Conservation (phyloP, 2,797 vertebrate genomes). For the Bucorvus abyssinicus region DNA sequence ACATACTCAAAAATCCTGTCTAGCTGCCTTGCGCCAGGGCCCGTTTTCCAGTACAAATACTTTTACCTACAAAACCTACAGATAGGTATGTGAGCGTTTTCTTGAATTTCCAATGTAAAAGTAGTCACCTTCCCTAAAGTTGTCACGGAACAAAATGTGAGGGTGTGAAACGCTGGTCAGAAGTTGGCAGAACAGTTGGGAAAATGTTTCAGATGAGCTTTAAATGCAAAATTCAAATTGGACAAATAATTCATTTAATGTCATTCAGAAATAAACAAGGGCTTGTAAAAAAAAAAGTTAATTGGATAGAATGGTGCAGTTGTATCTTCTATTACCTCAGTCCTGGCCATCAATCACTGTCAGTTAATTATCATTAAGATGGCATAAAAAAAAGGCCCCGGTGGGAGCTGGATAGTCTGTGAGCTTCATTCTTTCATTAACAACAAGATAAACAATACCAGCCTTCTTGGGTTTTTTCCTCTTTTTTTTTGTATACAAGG, state of each 20-base stretch:
- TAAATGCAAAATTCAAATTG: conserved; percentile 3
- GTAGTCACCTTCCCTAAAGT: background rate
- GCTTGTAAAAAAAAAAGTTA: background rate
- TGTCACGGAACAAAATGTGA: background rate
- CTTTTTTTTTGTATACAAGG: background rate
- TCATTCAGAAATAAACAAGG: conserved; percentile 15
- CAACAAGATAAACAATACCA: background rate
- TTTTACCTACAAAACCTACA: background rate
- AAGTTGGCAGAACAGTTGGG: background rate
- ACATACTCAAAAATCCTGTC: background rate
- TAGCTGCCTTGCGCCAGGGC: background rate
- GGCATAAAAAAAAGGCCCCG: conserved; percentile 30
- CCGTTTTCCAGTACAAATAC: conserved; percentile 6
- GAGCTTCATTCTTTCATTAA: conserved; percentile 27
- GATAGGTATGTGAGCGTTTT: background rate
- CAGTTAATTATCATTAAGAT: conserved; percentile 69
- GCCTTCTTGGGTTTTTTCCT: background rate
- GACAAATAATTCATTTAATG: background rate
- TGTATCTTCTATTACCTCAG: conserved; percentile 5
- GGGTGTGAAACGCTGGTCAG: background rate
- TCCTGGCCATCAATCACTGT: conserved; percentile 60
- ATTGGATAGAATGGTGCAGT: conserved; percentile 7
- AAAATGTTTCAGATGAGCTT: background rate
- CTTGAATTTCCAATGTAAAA: background rate
- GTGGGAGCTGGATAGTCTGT: conserved; percentile 21